A percentile compares a stretch with the other conserved stretches of the same genome.
Evolutionary conservation across 2,113 vertebrate genomes (phyloP).

Genomic region (Isurus oxyrinchus): DNA sequence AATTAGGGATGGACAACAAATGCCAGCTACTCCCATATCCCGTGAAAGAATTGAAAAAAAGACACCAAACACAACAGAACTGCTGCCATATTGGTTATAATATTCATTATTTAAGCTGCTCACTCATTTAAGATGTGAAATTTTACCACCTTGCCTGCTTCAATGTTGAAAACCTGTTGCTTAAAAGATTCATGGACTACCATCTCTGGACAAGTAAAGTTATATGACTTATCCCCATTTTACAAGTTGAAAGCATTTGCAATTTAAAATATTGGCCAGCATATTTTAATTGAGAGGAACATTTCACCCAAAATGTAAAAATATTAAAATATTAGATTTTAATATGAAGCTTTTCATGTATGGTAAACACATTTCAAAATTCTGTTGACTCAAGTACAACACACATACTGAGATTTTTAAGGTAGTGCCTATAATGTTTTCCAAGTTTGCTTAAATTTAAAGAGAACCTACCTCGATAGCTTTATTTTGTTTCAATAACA

Average conservation of each 20-base stretch:
- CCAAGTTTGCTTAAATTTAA: neutral
- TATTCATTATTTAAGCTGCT: neutral
- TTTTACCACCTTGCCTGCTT: neutral
- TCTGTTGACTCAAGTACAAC: neutral
- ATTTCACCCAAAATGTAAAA: neutral
- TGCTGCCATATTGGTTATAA: neutral
- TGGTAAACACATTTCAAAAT: neutral
- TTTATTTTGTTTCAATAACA: neutral
- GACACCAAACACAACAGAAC: neutral
- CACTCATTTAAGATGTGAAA: neutral
- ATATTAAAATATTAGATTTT: neutral
- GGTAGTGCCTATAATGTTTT: neutral
- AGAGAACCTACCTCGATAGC: neutral
- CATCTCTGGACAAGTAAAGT: neutral
- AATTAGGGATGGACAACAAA: too few species aligned
- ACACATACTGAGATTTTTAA: neutral
- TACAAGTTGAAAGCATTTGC: neutral
- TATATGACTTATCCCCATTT: neutral
- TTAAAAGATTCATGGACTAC: too few species aligned
- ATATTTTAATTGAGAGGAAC: neutral
- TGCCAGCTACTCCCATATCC: too few species aligned
- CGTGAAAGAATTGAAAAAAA: neutral
- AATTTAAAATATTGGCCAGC: neutral
- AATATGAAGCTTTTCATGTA: neutral
- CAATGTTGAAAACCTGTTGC: neutral